Base-by-base conservation (phyloP, 2,113 vertebrate species). In the Tringa solitaria region DNA sequence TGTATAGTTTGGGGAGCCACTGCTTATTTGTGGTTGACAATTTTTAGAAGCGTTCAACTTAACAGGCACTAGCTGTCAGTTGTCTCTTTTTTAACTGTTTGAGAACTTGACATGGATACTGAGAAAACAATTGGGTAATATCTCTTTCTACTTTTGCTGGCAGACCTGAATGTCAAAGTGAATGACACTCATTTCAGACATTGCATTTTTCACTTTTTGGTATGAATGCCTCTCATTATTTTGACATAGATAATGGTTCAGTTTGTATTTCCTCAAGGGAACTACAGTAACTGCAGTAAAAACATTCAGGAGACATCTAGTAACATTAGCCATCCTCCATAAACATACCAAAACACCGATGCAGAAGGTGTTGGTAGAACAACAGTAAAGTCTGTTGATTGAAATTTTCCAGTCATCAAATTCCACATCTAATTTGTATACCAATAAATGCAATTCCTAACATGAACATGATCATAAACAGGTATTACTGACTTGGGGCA, bases 381-480 rank as follows among this genome's bases (percentile, higher is more conserved):
- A 64, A 26, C 11, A 75, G 21, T 33, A 41, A 89, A 85, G 15
- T 17, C 26, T 53, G 50, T 16, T 39, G 33, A 84, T 6, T 73
- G 45, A 76, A 83, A 30, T 13, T 22, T 61, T 43, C 20, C 35
- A 61, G 50, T 26, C 59, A 57, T 73, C 51, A 43, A 65, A 83
- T 60, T 86, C 59, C 32, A 51, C 16, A 41, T 59, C 18, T 43
- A 54, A 67, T 35, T 22, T 81, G 56, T 12, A 88, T 57, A 63
- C 23, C 35, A 50, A n/a, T 7, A 87, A 85, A 83, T 17, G 23
- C 18, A 80, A 50, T 43, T 75, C 30, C 57, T 84, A 84, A 72
- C 10, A 24, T 1, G 50, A 87, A 51, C 0, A 0, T 24, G 33
- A 45, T 57, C 19, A 57, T 24, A 54, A 46, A 26, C 1, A 72